Conservation (phyloP, 2,797 vertebrate genomes). For the Scyliorhinus canicula region DNA sequence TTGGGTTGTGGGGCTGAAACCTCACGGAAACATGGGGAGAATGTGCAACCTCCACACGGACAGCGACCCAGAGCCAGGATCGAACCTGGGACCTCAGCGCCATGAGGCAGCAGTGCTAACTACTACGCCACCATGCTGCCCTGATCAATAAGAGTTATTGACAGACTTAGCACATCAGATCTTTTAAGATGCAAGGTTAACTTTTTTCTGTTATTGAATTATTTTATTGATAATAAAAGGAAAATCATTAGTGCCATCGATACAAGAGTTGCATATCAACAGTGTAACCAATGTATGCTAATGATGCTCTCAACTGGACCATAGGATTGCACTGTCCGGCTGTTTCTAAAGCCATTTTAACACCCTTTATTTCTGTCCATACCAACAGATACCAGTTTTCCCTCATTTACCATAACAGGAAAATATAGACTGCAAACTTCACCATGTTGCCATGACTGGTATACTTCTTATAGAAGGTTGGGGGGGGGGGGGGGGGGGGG, state of each 20-base stretch:
- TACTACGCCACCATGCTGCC: no score
- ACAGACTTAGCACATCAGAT: background rate
- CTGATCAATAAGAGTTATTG: background rate
- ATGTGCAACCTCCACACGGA: no score
- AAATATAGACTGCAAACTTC: background rate
- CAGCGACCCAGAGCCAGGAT: no score
- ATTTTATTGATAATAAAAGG: constrained; percentile 1
- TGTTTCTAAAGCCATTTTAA: background rate
- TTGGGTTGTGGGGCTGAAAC: no score
- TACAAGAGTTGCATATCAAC: background rate
- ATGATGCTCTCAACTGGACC: background rate
- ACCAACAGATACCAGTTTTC: background rate
- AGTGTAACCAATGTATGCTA: background rate
- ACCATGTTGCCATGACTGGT: background rate
- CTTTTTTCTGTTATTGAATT: background rate
- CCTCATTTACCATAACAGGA: background rate
- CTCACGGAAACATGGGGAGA: no score
- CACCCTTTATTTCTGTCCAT: background rate
- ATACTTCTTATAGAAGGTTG: no score
- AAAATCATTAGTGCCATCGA: background rate
- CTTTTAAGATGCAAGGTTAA: background rate
- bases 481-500: background rate
- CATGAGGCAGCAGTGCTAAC: no score
- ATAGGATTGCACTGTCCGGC: background rate
- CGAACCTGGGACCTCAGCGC: no score